Evolutionary conservation across 2,888 invertebrate species (phyloP).

Genomic region (Gryllus longicercus): DNA sequence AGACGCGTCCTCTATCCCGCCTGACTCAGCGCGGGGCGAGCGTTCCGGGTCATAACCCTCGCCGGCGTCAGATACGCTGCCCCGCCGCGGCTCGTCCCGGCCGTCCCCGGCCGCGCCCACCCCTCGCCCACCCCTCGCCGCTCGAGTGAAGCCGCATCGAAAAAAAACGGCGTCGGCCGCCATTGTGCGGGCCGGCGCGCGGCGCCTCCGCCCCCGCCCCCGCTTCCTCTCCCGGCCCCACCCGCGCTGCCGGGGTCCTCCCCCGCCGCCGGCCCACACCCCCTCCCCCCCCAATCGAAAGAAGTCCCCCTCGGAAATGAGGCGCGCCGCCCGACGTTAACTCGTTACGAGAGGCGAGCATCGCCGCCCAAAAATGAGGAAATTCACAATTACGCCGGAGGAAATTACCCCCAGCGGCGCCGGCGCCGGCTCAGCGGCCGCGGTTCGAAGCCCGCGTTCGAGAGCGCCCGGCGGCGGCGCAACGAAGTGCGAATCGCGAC

Average conservation of each 20-base stretch:
- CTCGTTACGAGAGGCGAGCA: neutral
- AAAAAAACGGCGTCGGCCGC: no score
- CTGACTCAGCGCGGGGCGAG: neutral
- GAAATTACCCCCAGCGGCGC: no score
- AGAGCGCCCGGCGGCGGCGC: no score
- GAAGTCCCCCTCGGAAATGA: neutral
- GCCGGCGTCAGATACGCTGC: conserved; percentile 17
- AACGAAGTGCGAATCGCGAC: no score
- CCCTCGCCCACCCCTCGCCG: no score
- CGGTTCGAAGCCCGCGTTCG: no score
- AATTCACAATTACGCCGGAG: neutral
- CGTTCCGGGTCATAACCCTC: conserved; percentile 17
- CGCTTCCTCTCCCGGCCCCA: neutral
- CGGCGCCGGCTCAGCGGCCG: no score
- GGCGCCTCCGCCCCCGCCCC: neutral
- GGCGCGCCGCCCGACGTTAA: neutral
- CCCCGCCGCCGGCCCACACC: neutral
- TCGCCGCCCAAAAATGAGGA: neutral
- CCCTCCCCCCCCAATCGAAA: neutral
- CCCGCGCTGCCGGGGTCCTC: neutral
- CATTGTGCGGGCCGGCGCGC: neutral
- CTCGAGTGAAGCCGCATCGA: no score
- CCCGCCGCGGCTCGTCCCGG: neutral
- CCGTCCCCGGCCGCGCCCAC: neutral
- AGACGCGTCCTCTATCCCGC: neutral